Conservation (phyloP, 2,888 invertebrate species). For the Orchesellides sinensis region DNA sequence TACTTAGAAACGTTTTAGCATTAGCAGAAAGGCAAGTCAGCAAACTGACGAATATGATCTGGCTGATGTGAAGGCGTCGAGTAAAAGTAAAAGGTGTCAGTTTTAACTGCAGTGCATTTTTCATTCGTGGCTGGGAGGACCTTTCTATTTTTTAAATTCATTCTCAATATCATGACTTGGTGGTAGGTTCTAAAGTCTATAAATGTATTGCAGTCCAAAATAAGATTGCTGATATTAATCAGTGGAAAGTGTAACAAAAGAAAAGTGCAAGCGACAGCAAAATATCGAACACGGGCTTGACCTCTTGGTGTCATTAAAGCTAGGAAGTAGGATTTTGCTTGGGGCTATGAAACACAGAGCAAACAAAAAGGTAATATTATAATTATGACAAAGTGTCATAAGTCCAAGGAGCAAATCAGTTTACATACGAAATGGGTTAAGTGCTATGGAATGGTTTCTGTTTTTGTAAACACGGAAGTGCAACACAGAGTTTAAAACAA, state of each 20-base stretch:
- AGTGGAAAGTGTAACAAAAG: not conserved
- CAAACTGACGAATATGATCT: not conserved
- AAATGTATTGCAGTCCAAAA: too few relatives aligned
- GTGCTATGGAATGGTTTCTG: not conserved
- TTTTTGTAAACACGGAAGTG: constrained; percentile 11
- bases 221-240: not conserved
- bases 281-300: constrained; percentile 10
- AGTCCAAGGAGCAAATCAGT: not conserved
- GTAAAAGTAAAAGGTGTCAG: not conserved
- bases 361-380: not conserved
- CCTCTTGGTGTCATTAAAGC: constrained; percentile 18
- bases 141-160: not conserved
- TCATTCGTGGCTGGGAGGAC: not conserved
- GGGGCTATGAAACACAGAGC: not conserved
- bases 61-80: not conserved
- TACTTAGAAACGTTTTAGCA: not conserved
- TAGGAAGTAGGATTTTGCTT: not conserved
- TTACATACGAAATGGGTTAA: not conserved
- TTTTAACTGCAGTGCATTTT: not conserved
- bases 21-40: too few relatives aligned
- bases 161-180: too few relatives aligned
- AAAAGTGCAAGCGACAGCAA: not conserved
- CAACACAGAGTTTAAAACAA: too few relatives aligned
- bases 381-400: constrained; percentile 5
- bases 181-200: too few relatives aligned